Conservation (phyloP, 2,888 invertebrate genomes). For the Luffia ferchaultella region DNA sequence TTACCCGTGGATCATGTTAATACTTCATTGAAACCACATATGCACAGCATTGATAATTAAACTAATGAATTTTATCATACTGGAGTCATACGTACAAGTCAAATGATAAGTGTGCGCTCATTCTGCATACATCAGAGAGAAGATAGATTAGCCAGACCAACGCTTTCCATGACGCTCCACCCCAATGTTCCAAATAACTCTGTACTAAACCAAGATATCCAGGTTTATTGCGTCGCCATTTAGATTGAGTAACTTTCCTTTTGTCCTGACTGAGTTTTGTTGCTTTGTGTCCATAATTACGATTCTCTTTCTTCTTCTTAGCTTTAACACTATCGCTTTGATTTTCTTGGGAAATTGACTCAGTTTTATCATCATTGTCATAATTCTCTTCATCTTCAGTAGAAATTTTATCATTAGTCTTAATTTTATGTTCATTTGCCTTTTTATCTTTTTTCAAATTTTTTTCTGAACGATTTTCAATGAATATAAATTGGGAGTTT, state of each 20-base stretch:
- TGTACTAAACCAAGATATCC: constrained; percentile 51
- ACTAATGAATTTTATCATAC: too few relatives aligned
- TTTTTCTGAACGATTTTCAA: constrained; percentile 46
- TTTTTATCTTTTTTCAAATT: constrained; percentile 48
- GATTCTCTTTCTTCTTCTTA: constrained; percentile 59
- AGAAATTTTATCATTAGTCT: constrained; percentile 30
- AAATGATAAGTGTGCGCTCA: constrained; percentile 76
- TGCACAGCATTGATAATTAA: too few relatives aligned
- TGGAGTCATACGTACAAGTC: constrained; percentile 76
- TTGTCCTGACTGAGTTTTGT: constrained; percentile 43
- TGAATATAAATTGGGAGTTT: constrained; percentile 51
- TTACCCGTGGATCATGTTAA: too few relatives aligned
- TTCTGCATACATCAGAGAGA: constrained; percentile 80
- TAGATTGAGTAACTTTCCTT: constrained; percentile 53
- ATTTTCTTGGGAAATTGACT: constrained; percentile 36
- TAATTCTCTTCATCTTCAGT: constrained; percentile 30
- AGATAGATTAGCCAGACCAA: constrained; percentile 81
- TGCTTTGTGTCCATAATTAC: constrained; percentile 35
- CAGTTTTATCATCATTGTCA: constrained; percentile 36
- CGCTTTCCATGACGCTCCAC: constrained; percentile 66
- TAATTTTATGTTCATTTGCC: constrained; percentile 26
- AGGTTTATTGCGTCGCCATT: constrained; percentile 44
- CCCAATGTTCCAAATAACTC: constrained; percentile 61
- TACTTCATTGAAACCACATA: too few relatives aligned
- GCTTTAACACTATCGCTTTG: constrained; percentile 35